Conservation (phyloP, 2,888 invertebrate species). For the Conops quadrifasciatus region DNA sequence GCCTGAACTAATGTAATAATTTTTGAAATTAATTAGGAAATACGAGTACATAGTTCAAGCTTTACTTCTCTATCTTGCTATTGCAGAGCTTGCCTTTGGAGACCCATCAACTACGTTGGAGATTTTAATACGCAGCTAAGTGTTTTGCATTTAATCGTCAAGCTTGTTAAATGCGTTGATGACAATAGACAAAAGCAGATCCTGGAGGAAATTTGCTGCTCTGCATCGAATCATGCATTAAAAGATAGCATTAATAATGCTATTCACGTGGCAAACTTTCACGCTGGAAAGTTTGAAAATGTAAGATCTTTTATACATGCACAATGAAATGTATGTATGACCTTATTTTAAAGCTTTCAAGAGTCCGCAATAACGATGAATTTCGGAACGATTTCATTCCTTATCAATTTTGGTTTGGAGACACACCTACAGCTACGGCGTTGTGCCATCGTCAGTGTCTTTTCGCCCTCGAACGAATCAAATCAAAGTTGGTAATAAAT, state of each 20-base stretch:
- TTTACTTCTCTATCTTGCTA: not conserved
- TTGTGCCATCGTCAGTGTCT: too few species aligned
- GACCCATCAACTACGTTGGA: constrained; percentile 47
- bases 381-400: too few species aligned
- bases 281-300: constrained; percentile 42
- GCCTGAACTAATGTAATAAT: constrained; percentile 44
- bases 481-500: too few species aligned
- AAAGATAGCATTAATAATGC: constrained; percentile 35
- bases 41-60: too few species aligned
- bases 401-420: too few species aligned
- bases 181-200: constrained; percentile 29
- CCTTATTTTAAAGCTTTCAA: too few species aligned
- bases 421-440: too few species aligned
- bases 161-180: constrained; percentile 43
- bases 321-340: too few species aligned
- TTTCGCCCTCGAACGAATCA: too few species aligned
- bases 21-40: not conserved
- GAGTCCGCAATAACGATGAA: too few species aligned
- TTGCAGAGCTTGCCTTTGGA: constrained; percentile 48
- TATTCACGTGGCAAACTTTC: constrained; percentile 36
- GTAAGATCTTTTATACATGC: constrained; percentile 45
- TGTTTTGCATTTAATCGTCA: constrained; percentile 43
- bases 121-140: constrained; percentile 49
- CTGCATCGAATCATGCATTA: constrained; percentile 17
- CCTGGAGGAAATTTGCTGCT: constrained; percentile 31